Evolutionary conservation across 1,140 invertebrate species (phyloP).

Genomic region (Parapsyche elsis): DNA sequence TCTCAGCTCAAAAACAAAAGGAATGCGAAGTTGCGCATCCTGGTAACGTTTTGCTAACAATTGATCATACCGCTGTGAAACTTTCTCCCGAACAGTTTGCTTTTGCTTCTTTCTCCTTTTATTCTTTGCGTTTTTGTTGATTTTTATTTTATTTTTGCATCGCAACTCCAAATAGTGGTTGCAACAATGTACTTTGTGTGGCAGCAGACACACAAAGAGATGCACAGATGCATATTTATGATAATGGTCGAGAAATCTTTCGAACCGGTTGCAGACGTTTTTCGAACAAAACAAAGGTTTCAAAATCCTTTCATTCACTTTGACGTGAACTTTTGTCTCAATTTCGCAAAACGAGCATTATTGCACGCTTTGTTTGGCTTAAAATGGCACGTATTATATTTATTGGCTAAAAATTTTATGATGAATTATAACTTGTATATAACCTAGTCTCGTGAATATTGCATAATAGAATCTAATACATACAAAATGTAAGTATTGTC

Average conservation of each 20-base stretch:
- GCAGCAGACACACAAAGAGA: too few species aligned
- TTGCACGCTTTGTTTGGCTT: too few species aligned
- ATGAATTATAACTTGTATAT: too few species aligned
- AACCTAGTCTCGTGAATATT: too few species aligned
- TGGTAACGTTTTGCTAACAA: constrained; percentile 1
- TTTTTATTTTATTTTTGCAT: too few species aligned
- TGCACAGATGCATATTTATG: constrained; percentile 40
- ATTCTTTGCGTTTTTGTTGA: constrained; percentile 1
- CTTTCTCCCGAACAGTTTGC: not conserved
- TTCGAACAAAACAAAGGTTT: constrained; percentile 2
- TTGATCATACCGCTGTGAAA: constrained; percentile 10
- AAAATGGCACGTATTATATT: too few species aligned
- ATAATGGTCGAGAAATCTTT: constrained; percentile 24
- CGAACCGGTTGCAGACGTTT: constrained; percentile 22
- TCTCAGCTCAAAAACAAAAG: not conserved
- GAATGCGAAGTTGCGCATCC: not conserved
- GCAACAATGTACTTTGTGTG: constrained; percentile 1
- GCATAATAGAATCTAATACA: too few species aligned
- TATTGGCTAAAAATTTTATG: too few species aligned
- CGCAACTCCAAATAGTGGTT: constrained; percentile 23
- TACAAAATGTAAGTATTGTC: too few species aligned
- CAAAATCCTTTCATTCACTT: not conserved
- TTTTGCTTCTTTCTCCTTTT: not conserved
- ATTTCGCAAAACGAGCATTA: too few species aligned
- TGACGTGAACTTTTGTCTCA: too few species aligned